Evolutionary conservation across 2,113 vertebrate genomes (phyloP).

Genomic region (Laterallus jamaicensis): DNA sequence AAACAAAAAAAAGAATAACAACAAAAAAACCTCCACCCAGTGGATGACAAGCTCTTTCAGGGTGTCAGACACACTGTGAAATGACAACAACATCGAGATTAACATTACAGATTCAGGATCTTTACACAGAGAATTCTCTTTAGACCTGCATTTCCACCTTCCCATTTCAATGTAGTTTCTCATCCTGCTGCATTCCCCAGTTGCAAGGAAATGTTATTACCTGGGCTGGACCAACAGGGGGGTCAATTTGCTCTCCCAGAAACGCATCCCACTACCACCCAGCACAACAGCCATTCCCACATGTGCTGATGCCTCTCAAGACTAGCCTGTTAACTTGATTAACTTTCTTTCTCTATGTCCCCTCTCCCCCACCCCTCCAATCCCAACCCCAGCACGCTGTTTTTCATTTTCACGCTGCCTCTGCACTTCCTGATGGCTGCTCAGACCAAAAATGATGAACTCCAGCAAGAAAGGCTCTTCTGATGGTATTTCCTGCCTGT

Average conservation of each 20-base stretch:
- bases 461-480: neutral
- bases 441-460: neutral
- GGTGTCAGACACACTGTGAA: neutral
- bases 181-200: neutral
- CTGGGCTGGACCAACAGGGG: neutral
- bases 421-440: neutral
- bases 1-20: neutral
- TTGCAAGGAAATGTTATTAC: neutral
- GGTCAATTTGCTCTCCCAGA: neutral
- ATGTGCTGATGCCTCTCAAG: neutral
- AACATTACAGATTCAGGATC: neutral
- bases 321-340: neutral
- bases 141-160: neutral
- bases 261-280: neutral
- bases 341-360: neutral
- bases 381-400: neutral
- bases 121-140: neutral
- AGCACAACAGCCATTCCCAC: neutral
- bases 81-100: neutral
- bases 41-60: neutral
- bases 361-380: neutral
- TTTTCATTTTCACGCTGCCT: neutral
- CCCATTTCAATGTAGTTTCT: neutral
- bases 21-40: too few relatives aligned
- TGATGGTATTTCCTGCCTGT: conserved; percentile 19